These are phyloP conservation scores for Acronicta leporina DNA, from an alignment of 2,888 invertebrate species.

Conservation along the genomic window DNA sequence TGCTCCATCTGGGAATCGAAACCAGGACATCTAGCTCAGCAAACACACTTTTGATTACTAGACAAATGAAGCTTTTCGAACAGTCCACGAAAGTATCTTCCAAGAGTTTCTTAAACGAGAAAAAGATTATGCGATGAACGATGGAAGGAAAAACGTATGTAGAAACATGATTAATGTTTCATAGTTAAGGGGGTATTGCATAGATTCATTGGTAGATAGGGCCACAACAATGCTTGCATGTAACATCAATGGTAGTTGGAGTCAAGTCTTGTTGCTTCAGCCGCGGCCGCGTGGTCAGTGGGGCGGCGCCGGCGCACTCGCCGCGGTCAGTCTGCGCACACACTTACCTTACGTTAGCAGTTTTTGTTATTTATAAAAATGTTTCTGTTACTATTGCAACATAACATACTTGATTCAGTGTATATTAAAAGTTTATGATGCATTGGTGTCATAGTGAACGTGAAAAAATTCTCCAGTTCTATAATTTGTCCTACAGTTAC, in stretches of 20 bases:
- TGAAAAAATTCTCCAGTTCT: constrained; percentile 35
- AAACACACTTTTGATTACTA: too few species aligned
- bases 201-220: constrained; percentile 78
- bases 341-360: constrained; percentile 63
- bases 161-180: constrained; percentile 50
- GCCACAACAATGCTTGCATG: constrained; percentile 82
- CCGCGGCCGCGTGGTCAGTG: constrained; percentile 73
- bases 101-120: constrained; percentile 5
- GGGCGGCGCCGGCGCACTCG: constrained; percentile 70
- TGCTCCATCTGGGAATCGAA: too few species aligned
- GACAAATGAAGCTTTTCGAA: too few species aligned
- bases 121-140: constrained; percentile 31
- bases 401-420: constrained; percentile 26
- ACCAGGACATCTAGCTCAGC: too few species aligned
- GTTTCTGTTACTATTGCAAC: constrained; percentile 31
- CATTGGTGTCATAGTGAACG: constrained; percentile 45
- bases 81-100: too few species aligned
- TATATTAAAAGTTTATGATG: constrained; percentile 36
- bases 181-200: constrained; percentile 62
- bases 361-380: constrained; percentile 41
- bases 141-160: constrained; percentile 61
- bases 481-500: constrained; percentile 37
- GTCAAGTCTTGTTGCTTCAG: constrained; percentile 72
- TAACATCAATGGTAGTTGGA: constrained; percentile 73
- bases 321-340: constrained; percentile 72